Conservation (phyloP, 2,113 vertebrate genomes). For the Zapus hudsonius region DNA sequence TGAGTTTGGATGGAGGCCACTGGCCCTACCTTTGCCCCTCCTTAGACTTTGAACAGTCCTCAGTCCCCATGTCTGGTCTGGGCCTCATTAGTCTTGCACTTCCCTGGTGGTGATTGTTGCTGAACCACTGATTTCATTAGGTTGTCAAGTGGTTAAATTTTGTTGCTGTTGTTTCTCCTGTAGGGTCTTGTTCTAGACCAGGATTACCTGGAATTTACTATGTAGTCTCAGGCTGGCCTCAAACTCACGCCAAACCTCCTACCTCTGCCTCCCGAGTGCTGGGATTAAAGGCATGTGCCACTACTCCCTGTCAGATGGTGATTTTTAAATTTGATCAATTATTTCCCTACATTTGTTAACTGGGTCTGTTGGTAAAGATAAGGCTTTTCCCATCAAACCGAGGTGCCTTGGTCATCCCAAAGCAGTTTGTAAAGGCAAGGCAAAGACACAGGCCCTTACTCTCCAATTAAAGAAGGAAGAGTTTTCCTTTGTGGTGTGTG, state of each 20-base stretch:
- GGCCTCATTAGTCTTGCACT: accelerated
- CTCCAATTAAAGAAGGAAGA: background rate
- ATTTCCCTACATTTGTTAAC: background rate
- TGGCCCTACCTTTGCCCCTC: background rate
- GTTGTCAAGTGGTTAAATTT: background rate
- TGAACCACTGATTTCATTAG: background rate
- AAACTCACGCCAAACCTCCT: too few relatives aligned
- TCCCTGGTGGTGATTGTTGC: background rate
- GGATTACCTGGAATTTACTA: too few relatives aligned
- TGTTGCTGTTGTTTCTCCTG: too few relatives aligned
- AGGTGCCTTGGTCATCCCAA: background rate
- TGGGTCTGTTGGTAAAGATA: background rate
- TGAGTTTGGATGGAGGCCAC: background rate
- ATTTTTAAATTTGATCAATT: background rate
- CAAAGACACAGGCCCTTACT: background rate
- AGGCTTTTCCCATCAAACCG: background rate
- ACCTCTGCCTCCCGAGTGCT: too few relatives aligned
- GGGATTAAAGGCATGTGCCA: too few relatives aligned
- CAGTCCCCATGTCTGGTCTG: background rate
- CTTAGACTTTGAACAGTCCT: background rate
- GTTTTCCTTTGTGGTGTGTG: background rate
- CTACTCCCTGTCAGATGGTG: too few relatives aligned
- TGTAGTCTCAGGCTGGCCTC: too few relatives aligned
- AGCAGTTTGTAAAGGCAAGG: background rate
- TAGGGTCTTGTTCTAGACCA: too few relatives aligned